These are phyloP conservation scores for Numenius phaeopus DNA, from an alignment of 2,797 vertebrate genomes.

Conservation along the genomic window DNA sequence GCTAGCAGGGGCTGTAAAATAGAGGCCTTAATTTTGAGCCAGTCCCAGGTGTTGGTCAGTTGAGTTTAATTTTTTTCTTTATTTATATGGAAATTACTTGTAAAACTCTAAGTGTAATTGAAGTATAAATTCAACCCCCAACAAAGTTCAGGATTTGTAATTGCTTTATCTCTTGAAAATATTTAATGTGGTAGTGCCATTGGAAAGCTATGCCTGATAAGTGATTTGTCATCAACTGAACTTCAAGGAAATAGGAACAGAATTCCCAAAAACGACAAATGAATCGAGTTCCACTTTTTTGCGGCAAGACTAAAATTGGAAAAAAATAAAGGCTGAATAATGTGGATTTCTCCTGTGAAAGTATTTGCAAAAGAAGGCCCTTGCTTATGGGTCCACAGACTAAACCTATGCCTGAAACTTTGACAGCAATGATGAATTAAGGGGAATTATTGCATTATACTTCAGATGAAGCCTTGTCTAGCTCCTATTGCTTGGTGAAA, in stretches of 20 bases:
- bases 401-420: neutral
- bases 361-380: neutral
- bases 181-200: neutral
- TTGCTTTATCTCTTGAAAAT: neutral
- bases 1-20: neutral
- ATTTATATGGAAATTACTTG: neutral
- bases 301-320: neutral
- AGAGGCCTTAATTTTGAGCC: neutral
- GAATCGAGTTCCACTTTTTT: neutral
- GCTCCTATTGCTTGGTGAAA: neutral
- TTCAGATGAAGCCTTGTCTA: neutral
- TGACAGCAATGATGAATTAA: neutral
- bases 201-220: neutral
- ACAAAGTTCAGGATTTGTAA: neutral
- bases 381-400: neutral
- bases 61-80: neutral
- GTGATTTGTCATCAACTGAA: neutral
- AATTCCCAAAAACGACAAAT: neutral
- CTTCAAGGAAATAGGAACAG: neutral
- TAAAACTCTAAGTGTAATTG: neutral
- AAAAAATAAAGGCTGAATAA: neutral
- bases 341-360: neutral
- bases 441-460: neutral
- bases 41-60: neutral
- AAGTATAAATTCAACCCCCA: neutral